phyloP scores from a whole-genome alignment of 2,888 invertebrate genomes.

The Alviniconcha strummeri region DNA sequence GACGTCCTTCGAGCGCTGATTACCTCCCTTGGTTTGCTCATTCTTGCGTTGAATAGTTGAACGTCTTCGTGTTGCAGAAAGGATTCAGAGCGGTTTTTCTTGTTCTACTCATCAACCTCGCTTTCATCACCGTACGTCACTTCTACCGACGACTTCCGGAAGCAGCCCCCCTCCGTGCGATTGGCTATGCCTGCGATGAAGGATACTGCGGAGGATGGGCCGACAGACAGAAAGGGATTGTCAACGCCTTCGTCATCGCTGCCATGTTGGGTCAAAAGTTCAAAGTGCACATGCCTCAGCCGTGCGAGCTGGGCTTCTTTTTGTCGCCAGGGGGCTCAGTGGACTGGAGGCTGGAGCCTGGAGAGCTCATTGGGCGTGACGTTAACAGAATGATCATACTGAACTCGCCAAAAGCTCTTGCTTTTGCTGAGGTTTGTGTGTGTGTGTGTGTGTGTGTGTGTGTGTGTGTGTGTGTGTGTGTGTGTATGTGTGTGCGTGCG shows the following conservation, averaged over 20 bases:
- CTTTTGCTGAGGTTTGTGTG: background rate
- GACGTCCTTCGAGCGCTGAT: too few relatives aligned
- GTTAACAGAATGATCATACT: background rate
- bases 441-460: background rate
- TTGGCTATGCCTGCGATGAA: too few relatives aligned
- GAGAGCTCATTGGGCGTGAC: conserved; percentile 1
- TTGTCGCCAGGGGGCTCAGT: conserved; percentile 18
- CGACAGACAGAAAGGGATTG: conserved; percentile 44
- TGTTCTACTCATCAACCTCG: too few relatives aligned
- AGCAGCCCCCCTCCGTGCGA: too few relatives aligned
- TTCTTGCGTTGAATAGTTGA: too few relatives aligned
- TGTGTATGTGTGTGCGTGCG: conserved; percentile 2
- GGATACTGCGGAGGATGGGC: conserved; percentile 43
- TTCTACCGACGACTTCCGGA: too few relatives aligned
- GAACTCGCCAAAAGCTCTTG: too few relatives aligned
- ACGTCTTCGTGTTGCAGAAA: too few relatives aligned
- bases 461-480: background rate
- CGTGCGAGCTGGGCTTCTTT: conserved; percentile 38
- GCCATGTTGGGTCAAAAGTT: conserved; percentile 37
- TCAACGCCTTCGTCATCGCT: conserved; percentile 39
- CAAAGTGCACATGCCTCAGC: conserved; percentile 37
- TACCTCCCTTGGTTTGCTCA: too few relatives aligned
- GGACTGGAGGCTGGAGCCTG: conserved; percentile 22
- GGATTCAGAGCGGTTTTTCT: too few relatives aligned
- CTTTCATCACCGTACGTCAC: too few relatives aligned